Conservation (phyloP, 1,140 invertebrate genomes). For the Solenopsis invicta region DNA sequence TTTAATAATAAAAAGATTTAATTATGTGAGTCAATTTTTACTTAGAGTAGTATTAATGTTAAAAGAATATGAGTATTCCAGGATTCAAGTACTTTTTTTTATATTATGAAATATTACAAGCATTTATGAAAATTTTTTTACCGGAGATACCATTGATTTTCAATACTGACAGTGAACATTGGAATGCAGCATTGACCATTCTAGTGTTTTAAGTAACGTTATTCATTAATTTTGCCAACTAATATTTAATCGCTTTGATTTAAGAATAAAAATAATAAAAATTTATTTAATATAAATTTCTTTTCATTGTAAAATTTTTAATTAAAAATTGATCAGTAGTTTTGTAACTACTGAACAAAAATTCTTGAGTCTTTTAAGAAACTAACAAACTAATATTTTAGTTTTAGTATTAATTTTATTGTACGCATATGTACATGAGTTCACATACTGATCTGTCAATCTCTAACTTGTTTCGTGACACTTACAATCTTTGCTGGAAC, state of each 20-base stretch:
- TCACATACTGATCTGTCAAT: neutral
- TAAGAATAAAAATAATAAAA: neutral
- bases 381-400: neutral
- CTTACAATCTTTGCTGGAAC: neutral
- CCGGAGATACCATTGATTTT: no score
- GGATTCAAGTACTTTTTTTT: no score
- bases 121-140: no score
- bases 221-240: neutral
- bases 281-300: neutral
- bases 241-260: neutral
- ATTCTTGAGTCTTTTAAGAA: neutral
- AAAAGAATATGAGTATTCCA: no score
- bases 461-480: slow-evolving; percentile 1
- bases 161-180: no score
- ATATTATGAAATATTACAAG: no score
- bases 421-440: neutral
- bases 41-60: no score
- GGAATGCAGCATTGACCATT: no score
- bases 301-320: neutral
- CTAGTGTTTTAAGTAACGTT: no score
- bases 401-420: neutral
- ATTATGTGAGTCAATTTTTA: no score
- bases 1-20: no score
- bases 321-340: neutral
- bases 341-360: no score